phyloP scores from a whole-genome alignment of 2,113 vertebrate genomes.

The Rhizomys pruinosus region DNA sequence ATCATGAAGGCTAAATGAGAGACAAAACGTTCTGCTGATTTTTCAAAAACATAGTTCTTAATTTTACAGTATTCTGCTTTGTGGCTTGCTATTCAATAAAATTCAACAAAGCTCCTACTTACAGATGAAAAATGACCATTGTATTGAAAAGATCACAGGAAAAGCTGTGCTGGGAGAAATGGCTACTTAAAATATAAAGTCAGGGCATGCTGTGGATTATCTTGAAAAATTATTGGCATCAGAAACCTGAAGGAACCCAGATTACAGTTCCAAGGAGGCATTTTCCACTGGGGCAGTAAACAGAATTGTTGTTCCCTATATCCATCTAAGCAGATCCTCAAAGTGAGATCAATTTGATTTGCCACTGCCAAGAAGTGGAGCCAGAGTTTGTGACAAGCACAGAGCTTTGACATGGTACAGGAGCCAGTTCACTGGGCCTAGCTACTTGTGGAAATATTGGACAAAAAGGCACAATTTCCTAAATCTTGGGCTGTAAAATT shows the following conservation, averaged over 20 bases:
- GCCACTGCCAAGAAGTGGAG: not conserved
- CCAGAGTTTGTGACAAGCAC: too few relatives aligned
- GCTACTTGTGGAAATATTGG: slow-evolving; percentile 12
- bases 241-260: not conserved
- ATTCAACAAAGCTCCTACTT: too few relatives aligned
- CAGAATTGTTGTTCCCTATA: not conserved
- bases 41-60: not conserved
- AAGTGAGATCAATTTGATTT: not conserved
- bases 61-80: too few relatives aligned
- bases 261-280: not conserved
- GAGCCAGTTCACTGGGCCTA: not conserved
- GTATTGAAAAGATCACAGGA: not conserved
- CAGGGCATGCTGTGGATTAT: fast-evolving
- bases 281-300: not conserved
- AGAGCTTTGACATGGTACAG: not conserved
- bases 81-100: too few relatives aligned
- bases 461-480: not conserved
- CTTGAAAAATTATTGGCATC: not conserved
- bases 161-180: not conserved
- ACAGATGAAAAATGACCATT: too few relatives aligned
- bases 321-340: not conserved
- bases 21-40: not conserved
- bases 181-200: not conserved
- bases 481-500: not conserved
- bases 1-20: not conserved